phyloP scores from a whole-genome alignment of 2,797 vertebrate genomes.

The Pagetopsis macropterus region DNA sequence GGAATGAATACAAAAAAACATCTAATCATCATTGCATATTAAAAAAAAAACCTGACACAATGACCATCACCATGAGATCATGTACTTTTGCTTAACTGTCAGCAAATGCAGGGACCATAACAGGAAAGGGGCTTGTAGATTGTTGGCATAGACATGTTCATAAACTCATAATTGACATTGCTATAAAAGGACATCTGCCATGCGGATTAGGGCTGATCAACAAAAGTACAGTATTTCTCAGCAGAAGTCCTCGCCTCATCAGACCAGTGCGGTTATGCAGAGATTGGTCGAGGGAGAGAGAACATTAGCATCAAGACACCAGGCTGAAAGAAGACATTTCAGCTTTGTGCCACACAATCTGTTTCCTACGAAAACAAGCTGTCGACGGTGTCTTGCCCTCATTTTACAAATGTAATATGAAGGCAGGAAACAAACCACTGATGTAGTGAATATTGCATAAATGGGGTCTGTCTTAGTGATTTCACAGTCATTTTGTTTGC shows the following conservation, averaged over 20 bases:
- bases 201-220: constrained; percentile 53
- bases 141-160: constrained; percentile 28
- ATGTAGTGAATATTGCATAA: constrained; percentile 56
- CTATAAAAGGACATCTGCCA: constrained; percentile 61
- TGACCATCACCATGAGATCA: constrained; percentile 25
- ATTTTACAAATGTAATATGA: constrained; percentile 54
- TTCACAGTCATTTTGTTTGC: constrained; percentile 68
- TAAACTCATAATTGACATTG: constrained; percentile 45
- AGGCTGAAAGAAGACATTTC: constrained; percentile 39
- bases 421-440: constrained; percentile 45
- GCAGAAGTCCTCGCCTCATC: constrained; percentile 28
- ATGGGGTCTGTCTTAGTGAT: constrained; percentile 60
- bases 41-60: constrained; percentile 10
- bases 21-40: constrained; percentile 42
- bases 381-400: constrained; percentile 49
- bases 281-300: background rate
- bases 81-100: constrained; percentile 28
- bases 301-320: constrained; percentile 37
- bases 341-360: constrained; percentile 48
- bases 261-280: constrained; percentile 28
- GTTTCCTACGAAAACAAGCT: constrained; percentile 51
- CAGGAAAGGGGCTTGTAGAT: background rate
- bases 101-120: constrained; percentile 38
- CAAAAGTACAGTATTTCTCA: constrained; percentile 32
- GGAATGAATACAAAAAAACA: constrained; percentile 36